Conservation (phyloP, 2,888 invertebrate genomes). For the Dichetophora obliterata region DNA sequence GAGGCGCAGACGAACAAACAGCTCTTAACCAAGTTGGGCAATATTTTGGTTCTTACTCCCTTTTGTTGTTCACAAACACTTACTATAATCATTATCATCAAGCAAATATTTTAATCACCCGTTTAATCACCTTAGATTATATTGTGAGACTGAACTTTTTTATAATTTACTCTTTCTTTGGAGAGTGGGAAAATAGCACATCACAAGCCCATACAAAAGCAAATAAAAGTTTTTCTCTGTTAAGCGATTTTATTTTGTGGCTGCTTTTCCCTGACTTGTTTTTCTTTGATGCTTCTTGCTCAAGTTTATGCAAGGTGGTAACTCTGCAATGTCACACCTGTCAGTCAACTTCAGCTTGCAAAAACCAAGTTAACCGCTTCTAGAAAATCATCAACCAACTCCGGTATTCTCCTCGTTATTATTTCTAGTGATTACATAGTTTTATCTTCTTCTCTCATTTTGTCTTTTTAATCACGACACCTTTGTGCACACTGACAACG, state of each 20-base stretch:
- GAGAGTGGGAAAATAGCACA: background rate
- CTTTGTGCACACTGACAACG: no score
- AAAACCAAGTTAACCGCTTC: no score
- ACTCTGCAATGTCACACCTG: slow-evolving; percentile 5
- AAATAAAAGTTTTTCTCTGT: background rate
- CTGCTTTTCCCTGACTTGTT: background rate
- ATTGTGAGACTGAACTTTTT: background rate
- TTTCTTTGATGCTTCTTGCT: background rate
- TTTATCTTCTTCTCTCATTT: no score
- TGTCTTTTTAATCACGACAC: no score
- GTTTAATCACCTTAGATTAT: slow-evolving; percentile 20
- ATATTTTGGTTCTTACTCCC: background rate
- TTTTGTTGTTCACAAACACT: background rate
- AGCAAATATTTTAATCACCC: background rate
- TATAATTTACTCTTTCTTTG: background rate
- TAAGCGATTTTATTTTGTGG: background rate
- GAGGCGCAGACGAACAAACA: background rate
- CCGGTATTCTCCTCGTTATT: no score
- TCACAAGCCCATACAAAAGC: background rate
- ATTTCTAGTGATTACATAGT: no score
- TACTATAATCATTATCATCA: background rate
- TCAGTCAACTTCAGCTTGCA: background rate
- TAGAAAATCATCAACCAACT: no score
- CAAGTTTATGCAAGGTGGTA: slow-evolving; percentile 1
- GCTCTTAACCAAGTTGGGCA: background rate